Evolutionary conservation across 2,888 invertebrate species (phyloP), one percentile per base, ranked within the genome.

Genomic region (Lasioglossum calceatum): DNA sequence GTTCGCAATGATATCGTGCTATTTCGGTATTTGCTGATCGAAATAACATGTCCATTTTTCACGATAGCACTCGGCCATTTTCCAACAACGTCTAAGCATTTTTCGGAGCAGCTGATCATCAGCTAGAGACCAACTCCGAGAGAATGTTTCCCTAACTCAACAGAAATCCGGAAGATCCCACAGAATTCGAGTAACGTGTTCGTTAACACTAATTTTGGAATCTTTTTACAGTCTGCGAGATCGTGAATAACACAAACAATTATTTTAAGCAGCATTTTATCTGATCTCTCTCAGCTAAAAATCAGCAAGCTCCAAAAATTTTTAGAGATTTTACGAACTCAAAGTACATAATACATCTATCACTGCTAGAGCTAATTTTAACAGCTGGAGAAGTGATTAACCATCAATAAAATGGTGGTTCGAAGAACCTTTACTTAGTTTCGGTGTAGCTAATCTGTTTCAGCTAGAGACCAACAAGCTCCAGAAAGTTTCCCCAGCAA

Each of bases 1-100:
- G 50, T 74, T 58, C 23, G 23, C 42, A 8, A 71, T 64, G 47
- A 79, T 64, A 64, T 44, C 67, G 72, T 42, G 23, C 39, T 27
- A 74, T 47, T 32, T n/a, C 23, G 44, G n/a, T 27, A 44, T 50
- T 50, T n/a, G 14, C 36, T 19, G 32, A 36, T 64, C 32, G 64
- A 32, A 64, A 64, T 19, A 8, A 64, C 64, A 64, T 19, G 19
- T 32, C 32, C 5, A 3, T 64, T 32, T 32, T 32, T 32, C 64
- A 4, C 32, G 64, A 27, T 64, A 32, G 61, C 14, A 27, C 5
- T 61, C 61, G 27, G 7, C 1, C 12, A 61, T 14, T 27, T n/a
- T 27, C 12, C 58, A 4, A 61, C 14, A 5, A 14, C 27, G 27
- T 61, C 61, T 27, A 27, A 4, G 27, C 27, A 61, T 27, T 32